These are phyloP conservation scores for Diarsia brunnea DNA, from an alignment of 2,888 invertebrate genomes.

Conservation along the genomic window DNA sequence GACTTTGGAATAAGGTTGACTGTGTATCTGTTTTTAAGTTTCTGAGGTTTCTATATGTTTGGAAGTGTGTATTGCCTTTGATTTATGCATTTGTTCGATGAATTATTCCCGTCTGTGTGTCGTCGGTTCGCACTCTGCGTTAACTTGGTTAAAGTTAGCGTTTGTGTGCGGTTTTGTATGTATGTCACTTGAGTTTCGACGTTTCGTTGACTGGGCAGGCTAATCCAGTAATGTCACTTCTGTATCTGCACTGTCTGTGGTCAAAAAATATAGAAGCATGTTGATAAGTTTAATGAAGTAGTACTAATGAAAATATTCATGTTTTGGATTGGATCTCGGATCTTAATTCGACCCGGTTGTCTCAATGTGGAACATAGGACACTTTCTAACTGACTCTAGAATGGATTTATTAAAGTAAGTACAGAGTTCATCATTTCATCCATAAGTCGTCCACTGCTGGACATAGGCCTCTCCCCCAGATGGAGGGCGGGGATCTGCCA, in stretches of 20 bases:
- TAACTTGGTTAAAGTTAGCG: slow-evolving; percentile 72
- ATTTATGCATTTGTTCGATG: slow-evolving; percentile 89
- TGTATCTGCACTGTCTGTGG: background rate
- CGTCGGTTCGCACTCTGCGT: slow-evolving; percentile 81
- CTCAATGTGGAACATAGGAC: background rate
- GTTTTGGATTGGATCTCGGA: background rate
- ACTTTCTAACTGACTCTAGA: no score
- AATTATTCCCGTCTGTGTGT: slow-evolving; percentile 85
- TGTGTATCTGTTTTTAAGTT: slow-evolving; percentile 50
- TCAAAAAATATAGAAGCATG: background rate
- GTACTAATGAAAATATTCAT: background rate
- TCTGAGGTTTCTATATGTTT: slow-evolving; percentile 46
- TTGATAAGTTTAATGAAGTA: no score
- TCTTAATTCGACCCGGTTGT: background rate
- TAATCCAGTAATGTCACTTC: background rate
- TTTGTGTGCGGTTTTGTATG: slow-evolving; percentile 59
- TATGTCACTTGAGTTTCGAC: slow-evolving; percentile 43
- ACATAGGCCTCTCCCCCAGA: no score
- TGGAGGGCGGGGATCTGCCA: no score
- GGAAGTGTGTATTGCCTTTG: slow-evolving; percentile 83
- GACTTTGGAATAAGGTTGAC: slow-evolving; percentile 51
- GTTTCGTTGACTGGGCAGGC: background rate
- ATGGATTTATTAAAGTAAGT: no score
- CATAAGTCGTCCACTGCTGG: no score
- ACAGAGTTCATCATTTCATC: no score